These are phyloP conservation scores for Megalops cyprinoides DNA, from an alignment of 2,797 vertebrate genomes.

Conservation along the genomic window DNA sequence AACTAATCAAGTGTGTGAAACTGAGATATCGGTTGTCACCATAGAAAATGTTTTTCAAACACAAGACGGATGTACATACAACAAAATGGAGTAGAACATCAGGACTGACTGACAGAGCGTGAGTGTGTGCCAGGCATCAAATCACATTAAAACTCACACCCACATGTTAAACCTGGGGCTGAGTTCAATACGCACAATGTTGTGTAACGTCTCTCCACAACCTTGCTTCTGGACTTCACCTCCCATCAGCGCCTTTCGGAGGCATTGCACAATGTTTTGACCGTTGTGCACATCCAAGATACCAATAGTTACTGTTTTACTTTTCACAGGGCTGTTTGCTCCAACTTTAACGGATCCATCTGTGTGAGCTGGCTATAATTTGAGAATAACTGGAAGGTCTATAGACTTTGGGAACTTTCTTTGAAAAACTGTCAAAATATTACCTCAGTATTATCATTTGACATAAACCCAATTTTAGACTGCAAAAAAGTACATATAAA, in stretches of 20 bases:
- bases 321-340: not conserved
- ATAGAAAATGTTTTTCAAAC: too few species aligned
- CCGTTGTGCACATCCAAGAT: not conserved
- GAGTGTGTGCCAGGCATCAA: not conserved
- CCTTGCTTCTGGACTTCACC: not conserved
- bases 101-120: not conserved
- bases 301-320: conserved; percentile 14
- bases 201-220: not conserved
- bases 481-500: not conserved
- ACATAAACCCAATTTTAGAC: not conserved
- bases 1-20: not conserved
- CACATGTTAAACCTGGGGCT: not conserved
- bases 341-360: not conserved
- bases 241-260: not conserved
- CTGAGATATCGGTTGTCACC: not conserved
- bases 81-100: not conserved
- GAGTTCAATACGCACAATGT: not conserved
- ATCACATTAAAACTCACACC: not conserved
- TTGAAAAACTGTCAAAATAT: not conserved
- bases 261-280: not conserved
- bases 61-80: too few species aligned
- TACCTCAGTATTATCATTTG: not conserved
- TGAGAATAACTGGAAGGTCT: too few species aligned
- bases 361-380: not conserved
- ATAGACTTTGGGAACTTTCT: too few species aligned